These are phyloP conservation scores for Dinomys branickii DNA, from an alignment of 2,113 vertebrate genomes.

Conservation along the genomic window DNA sequence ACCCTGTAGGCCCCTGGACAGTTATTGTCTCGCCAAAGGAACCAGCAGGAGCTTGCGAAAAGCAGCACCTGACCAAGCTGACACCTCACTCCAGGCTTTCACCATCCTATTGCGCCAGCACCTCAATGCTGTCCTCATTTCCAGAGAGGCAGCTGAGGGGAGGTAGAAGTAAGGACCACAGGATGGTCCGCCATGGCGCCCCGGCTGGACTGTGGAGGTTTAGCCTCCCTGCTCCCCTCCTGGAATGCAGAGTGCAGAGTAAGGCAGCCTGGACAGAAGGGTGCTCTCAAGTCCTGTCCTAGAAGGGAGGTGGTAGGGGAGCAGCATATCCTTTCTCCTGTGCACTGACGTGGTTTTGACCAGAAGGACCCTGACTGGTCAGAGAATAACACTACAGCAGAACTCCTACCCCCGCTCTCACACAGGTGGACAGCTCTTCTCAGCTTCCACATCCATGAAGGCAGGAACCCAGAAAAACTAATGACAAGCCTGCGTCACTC, in stretches of 20 bases:
- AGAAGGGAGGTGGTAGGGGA: neutral
- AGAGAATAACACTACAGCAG: no score
- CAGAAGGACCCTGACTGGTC: neutral
- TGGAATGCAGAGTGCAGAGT: no score
- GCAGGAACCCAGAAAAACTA: neutral
- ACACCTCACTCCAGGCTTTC: no score
- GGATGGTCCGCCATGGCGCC: neutral
- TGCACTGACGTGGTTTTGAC: neutral
- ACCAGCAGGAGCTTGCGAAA: fast-evolving
- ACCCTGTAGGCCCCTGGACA: fast-evolving
- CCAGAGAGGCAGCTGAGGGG: neutral
- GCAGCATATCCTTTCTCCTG: neutral
- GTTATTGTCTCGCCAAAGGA: neutral
- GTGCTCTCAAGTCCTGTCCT: neutral
- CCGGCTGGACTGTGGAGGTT: no score
- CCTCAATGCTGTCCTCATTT: no score
- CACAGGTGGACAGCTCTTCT: neutral
- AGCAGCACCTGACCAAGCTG: fast-evolving
- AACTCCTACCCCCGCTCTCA: neutral
- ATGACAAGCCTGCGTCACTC: fast-evolving
- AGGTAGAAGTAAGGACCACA: neutral
- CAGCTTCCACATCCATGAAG: neutral
- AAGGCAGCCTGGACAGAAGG: neutral
- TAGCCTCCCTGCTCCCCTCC: neutral
- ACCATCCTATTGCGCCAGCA: neutral